Percentiles rank a stretch among this genome's conserved stretches.
Conservation (phyloP, 2,888 invertebrate species). For the Rutpela maculata region DNA sequence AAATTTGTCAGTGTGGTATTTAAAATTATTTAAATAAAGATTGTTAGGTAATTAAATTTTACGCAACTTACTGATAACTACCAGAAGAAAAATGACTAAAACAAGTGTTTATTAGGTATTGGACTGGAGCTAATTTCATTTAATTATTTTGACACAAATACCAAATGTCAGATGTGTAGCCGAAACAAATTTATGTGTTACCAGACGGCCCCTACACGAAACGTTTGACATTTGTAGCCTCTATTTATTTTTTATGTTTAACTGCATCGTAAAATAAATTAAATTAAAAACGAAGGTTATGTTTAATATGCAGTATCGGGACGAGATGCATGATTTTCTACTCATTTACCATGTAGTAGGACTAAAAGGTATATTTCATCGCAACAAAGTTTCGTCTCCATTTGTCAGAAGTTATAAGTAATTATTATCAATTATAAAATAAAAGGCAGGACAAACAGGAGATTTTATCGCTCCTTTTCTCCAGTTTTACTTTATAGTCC, state of each 20-base stretch:
- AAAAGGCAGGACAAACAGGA: no score
- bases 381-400: no score
- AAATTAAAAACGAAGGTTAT: constrained; percentile 11
- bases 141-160: constrained; percentile 1
- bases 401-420: neutral
- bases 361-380: neutral
- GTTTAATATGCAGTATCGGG: neutral
- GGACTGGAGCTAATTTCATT: neutral
- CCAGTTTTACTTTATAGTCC: no score
- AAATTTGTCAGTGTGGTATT: no score
- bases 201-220: constrained; percentile 47
- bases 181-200: constrained; percentile 9
- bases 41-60: neutral
- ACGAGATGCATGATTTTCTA: neutral
- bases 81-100: neutral
- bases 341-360: no score
- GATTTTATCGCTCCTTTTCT: no score
- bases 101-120: neutral
- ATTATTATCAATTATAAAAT: neutral
- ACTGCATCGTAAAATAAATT: constrained; percentile 58
- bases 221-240: constrained; percentile 63
- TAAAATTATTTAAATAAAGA: no score
- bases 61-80: neutral
- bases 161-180: neutral
- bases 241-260: constrained; percentile 63